Conservation (phyloP, 2,888 invertebrate species). For the Agonopterix heracliana region DNA sequence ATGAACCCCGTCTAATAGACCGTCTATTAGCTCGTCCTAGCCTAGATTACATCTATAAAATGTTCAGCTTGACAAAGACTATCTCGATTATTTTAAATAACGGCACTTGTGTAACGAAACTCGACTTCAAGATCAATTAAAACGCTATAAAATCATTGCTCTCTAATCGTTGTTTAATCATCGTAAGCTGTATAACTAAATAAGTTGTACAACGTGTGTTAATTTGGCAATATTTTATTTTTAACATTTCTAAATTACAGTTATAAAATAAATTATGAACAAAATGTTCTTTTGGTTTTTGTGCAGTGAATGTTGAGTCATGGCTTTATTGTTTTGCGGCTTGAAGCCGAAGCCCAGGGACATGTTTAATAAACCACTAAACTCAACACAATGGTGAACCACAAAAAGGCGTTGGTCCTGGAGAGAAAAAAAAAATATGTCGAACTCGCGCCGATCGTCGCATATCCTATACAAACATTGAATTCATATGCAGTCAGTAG, state of each 20-base stretch:
- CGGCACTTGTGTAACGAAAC: slow-evolving; percentile 4
- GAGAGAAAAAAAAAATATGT: neutral
- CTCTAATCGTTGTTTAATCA: slow-evolving; percentile 3
- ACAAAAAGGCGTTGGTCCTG: slow-evolving; percentile 48
- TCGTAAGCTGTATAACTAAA: neutral
- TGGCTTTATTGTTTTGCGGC: slow-evolving; percentile 5
- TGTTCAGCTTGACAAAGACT: neutral
- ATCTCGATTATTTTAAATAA: neutral
- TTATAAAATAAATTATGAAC: slow-evolving; percentile 6
- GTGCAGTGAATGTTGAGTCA: slow-evolving; percentile 4
- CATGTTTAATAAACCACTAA: slow-evolving; percentile 51
- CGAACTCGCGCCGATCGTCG: neutral
- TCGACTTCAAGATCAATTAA: slow-evolving; percentile 14
- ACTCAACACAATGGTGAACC: slow-evolving; percentile 48
- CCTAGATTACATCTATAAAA: slow-evolving; percentile 3
- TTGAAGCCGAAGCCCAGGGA: slow-evolving; percentile 10
- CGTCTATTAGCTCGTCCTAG: too few species aligned
- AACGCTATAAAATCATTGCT: slow-evolving; percentile 6
- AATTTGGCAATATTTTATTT: too few species aligned
- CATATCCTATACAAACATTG: slow-evolving; percentile 36
- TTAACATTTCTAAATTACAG: slow-evolving; percentile 5
- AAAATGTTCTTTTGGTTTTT: neutral
- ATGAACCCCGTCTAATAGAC: slow-evolving; percentile 6
- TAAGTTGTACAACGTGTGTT: too few species aligned
- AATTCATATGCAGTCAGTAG: slow-evolving; percentile 1